Evolutionary conservation across 2,888 invertebrate genomes (phyloP), one percentile per base, ranked within the genome.

Genomic region (Chalcis sispes): DNA sequence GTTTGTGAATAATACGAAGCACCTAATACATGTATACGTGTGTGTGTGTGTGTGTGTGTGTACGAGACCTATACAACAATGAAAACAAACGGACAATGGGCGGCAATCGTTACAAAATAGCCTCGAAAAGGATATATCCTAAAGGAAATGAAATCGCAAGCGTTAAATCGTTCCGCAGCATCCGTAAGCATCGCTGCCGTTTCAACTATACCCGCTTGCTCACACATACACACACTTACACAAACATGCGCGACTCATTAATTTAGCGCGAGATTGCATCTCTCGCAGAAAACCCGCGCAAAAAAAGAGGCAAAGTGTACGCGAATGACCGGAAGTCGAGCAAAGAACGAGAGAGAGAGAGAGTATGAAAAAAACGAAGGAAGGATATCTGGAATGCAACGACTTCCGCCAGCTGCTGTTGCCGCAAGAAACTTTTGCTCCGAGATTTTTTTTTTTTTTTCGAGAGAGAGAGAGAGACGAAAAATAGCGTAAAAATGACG

Each of bases 361-460:
- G 23, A 29, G 56, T 5, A 18, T 13, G 2, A 29, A 25, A 18
- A 20, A 27, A 27, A 50, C 1, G 56, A 18, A 15, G 23, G 20
- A 27, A 61, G 13, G 40, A 25, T n/a, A 52, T 15, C 2, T 2
- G 65, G 65, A 66, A 66, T 50, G 65, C 52, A 27, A 32, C 25
- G 36, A 66, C 65, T 52, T 52, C 52, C 65, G 65, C 65, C 65
- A 66, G 65, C 52, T 52, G 52, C 23, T 50, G 32, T n/a, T n/a
- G 3, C 4, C 50, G 1, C 15, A 1, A 56, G 27, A 52, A 52
- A 25, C 25, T 15, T 25, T 52, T 29, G 29, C 29, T 46, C 1
- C 25, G 23, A 40, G 59, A 42, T 61, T 61, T 61, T 25, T 25
- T 25, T n/a, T 61, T 50, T 50, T 50, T 23, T 61, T 56, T 56